Percentiles rank a stretch among this genome's conserved stretches.
phyloP scores from a whole-genome alignment of 2,797 vertebrate species.

The Tenualosa thibaudeaui region DNA sequence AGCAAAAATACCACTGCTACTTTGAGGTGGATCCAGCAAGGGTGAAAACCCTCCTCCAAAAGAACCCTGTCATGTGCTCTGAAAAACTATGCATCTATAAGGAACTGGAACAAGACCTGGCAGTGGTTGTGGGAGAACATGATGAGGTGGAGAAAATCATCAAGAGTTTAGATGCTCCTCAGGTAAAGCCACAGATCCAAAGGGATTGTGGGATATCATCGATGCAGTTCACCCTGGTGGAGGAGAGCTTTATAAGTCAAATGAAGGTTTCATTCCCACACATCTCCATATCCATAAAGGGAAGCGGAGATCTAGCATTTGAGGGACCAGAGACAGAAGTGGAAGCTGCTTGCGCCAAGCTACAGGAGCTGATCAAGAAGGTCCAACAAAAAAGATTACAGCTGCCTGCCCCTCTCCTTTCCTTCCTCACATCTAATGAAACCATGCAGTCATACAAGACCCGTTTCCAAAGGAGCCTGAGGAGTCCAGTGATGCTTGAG shows the following conservation, averaged over 20 bases:
- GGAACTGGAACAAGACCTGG: slow-evolving; percentile 28
- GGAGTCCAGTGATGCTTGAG: slow-evolving; percentile 56
- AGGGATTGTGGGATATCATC: slow-evolving; percentile 46
- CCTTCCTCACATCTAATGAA: slow-evolving; percentile 55
- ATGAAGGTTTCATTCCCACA: slow-evolving; percentile 32
- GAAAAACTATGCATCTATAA: slow-evolving; percentile 56
- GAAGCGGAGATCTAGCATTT: slow-evolving; percentile 35
- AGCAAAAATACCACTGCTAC: slow-evolving; percentile 46
- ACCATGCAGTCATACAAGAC: slow-evolving; percentile 48
- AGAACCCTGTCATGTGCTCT: slow-evolving; percentile 33
- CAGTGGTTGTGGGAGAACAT: slow-evolving; percentile 61
- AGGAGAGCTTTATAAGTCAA: slow-evolving; percentile 54
- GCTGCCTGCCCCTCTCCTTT: slow-evolving; percentile 32
- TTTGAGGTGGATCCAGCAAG: slow-evolving; percentile 50
- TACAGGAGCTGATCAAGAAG: slow-evolving; percentile 47
- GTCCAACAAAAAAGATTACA: slow-evolving; percentile 50
- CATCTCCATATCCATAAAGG: slow-evolving; percentile 35
- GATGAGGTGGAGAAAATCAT: slow-evolving; percentile 46
- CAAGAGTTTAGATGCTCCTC: slow-evolving; percentile 28
- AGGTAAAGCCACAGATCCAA: slow-evolving; percentile 29
- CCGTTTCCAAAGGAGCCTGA: slow-evolving; percentile 56
- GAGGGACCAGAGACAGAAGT: slow-evolving; percentile 56
- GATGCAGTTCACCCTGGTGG: slow-evolving; percentile 50
- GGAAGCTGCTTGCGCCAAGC: slow-evolving; percentile 32
- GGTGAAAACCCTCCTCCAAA: slow-evolving; percentile 40